Evolutionary conservation across 2,888 invertebrate genomes (phyloP).

Genomic region (Lepeophtheirus nordmannii): DNA sequence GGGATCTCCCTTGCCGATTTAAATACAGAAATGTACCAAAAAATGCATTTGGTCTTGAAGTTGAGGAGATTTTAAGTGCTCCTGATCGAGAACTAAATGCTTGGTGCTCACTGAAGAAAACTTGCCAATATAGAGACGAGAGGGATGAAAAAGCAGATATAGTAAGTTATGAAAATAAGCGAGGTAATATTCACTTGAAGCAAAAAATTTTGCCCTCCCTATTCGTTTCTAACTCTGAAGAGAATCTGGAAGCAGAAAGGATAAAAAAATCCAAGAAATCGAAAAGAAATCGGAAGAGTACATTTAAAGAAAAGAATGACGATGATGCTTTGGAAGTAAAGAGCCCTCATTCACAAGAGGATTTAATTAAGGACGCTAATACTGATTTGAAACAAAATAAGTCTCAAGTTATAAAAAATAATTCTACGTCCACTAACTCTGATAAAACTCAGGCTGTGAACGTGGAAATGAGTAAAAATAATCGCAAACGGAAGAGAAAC

Average conservation of each 20-base stretch:
- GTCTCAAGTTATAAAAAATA: too few species aligned
- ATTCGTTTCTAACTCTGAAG: slow-evolving; percentile 38
- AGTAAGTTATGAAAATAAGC: slow-evolving; percentile 55
- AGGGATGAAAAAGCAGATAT: slow-evolving; percentile 64
- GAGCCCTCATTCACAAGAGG: neutral
- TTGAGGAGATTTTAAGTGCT: slow-evolving; percentile 67
- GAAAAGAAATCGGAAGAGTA: slow-evolving; percentile 25
- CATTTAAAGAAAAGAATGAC: slow-evolving; percentile 33
- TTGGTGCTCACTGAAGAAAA: slow-evolving; percentile 83
- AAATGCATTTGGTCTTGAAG: slow-evolving; percentile 74
- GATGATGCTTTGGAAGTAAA: slow-evolving; percentile 30
- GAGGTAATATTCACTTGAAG: slow-evolving; percentile 55
- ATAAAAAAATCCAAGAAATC: slow-evolving; percentile 3
- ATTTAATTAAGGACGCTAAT: slow-evolving; percentile 27
- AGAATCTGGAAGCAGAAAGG: slow-evolving; percentile 7
- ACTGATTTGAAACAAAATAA: slow-evolving; percentile 18
- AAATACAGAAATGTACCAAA: slow-evolving; percentile 76
- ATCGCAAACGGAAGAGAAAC: too few species aligned
- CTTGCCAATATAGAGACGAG: slow-evolving; percentile 58
- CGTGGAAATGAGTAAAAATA: too few species aligned
- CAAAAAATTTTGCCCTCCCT: slow-evolving; percentile 61
- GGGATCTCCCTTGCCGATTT: slow-evolving; percentile 75
- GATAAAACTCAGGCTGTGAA: too few species aligned
- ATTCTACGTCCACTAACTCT: too few species aligned
- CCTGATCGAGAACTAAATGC: slow-evolving; percentile 83